Base-by-base conservation (phyloP, 2,888 invertebrate species). In the Anodontia alba region DNA sequence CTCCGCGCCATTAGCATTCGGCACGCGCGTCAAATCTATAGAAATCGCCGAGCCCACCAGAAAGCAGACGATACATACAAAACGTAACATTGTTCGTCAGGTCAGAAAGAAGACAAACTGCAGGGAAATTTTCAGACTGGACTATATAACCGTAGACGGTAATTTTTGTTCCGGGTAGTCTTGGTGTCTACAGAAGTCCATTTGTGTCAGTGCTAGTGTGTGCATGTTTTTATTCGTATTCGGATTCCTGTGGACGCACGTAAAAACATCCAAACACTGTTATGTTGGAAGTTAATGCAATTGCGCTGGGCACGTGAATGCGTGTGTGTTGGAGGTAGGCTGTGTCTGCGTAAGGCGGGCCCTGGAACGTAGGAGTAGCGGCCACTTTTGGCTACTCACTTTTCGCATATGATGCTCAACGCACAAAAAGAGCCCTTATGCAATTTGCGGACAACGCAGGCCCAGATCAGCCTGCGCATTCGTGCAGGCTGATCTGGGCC, bases 11-110 rank as follows among this genome's bases (percentile, higher is more conserved):
- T 78, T 74, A 2, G 81, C 78, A 17, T 86, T 84, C 1, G 83
- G 76, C 43, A 83, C 82, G 23, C 69, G 46, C 5, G 89, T 89
- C n/a, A 79, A 72, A 57, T 89, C 89, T 1, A 71, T 71, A 2
- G 84, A 62, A 7, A 62, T 1, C 17, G 62, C 31, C 5, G 23
- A 1, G 12, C 62, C 33, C 33, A 20, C 62, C 1, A 62, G 46
- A 8, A 46, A 46, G 46, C 46, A 33, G 31, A 62, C 1, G 33
- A 17, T 33, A 20, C 31, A 46, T 17, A 46, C 15, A 7, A 15
- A 33, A 17, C 1, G 62, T 33, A 62, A 17, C 62, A 33, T 62
- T 17, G 15, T 33, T 38, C 12, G 38, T 38, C 38, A 38, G 38
- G 5, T 38, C 38, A 38, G 12, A 8, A 17, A 49, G 49, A 8